Conservation (phyloP, 2,888 invertebrate genomes). For the Iselma pallidipennis region DNA sequence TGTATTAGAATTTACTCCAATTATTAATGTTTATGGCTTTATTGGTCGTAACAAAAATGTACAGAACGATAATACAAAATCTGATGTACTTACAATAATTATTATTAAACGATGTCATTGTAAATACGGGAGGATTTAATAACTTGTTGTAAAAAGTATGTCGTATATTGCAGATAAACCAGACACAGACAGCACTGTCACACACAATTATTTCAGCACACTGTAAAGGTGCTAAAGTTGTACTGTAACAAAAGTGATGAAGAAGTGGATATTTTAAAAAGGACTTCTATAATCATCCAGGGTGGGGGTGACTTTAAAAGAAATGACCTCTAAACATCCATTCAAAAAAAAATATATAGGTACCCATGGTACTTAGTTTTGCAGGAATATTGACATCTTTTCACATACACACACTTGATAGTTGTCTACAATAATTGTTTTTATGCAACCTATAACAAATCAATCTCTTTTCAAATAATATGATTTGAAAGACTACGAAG, state of each 20-base stretch:
- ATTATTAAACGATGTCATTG: not conserved
- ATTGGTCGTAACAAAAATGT: too few relatives aligned
- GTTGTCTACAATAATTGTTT: too few relatives aligned
- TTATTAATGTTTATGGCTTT: too few relatives aligned
- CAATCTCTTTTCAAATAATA: not conserved
- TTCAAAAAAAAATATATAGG: too few relatives aligned
- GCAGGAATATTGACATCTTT: not conserved
- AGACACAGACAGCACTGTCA: not conserved
- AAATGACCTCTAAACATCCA: not conserved
- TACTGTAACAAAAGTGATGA: not conserved
- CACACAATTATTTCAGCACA: not conserved
- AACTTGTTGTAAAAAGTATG: too few relatives aligned
- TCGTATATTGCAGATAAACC: not conserved
- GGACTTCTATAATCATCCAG: not conserved
- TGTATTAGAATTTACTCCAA: too few relatives aligned
- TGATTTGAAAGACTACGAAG: too few relatives aligned
- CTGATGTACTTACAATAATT: not conserved
- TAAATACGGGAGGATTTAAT: too few relatives aligned
- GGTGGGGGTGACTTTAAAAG: not conserved
- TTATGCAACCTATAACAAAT: constrained; percentile 2
- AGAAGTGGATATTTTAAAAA: not conserved
- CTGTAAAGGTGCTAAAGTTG: constrained; percentile 4
- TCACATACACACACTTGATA: not conserved
- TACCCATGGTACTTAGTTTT: not conserved
- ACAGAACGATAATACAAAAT: too few relatives aligned